Evolutionary conservation across 2,113 vertebrate genomes (phyloP).

Genomic region (Marcusenius ussheri): DNA sequence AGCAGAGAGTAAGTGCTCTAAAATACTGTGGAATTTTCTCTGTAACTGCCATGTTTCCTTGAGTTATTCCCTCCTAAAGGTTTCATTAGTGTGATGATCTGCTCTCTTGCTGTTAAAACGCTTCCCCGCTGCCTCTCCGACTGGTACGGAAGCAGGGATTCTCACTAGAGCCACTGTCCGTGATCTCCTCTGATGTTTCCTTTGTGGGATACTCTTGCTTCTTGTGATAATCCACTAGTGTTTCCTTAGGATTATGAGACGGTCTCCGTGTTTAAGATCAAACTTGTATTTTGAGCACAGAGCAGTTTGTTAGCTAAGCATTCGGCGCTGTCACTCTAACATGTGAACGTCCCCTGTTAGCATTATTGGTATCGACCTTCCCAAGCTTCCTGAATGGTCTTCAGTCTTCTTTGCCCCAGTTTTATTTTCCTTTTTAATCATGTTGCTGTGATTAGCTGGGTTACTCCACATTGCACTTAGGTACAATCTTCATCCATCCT

Average conservation of each 20-base stretch:
- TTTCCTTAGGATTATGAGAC: background rate
- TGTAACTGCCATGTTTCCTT: background rate
- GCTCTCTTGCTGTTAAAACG: background rate
- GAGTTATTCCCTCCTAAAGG: background rate
- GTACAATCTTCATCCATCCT: background rate
- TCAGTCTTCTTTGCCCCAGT: background rate
- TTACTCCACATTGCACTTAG: background rate
- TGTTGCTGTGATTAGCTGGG: background rate
- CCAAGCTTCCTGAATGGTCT: background rate
- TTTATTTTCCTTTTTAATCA: background rate
- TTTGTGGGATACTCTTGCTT: background rate
- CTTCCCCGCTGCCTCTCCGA: background rate
- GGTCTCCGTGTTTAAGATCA: background rate
- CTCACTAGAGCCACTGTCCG: background rate
- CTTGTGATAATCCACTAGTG: background rate
- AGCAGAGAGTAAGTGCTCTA: background rate
- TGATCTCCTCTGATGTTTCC: background rate
- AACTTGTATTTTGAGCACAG: background rate
- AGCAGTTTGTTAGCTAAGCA: background rate
- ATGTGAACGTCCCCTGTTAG: background rate
- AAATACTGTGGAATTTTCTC: background rate
- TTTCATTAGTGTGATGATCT: conserved; percentile 7
- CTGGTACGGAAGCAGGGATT: background rate
- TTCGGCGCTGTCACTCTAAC: background rate
- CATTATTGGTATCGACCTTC: background rate